phyloP scores from a whole-genome alignment of 2,113 vertebrate species.

The Eira barbara region DNA sequence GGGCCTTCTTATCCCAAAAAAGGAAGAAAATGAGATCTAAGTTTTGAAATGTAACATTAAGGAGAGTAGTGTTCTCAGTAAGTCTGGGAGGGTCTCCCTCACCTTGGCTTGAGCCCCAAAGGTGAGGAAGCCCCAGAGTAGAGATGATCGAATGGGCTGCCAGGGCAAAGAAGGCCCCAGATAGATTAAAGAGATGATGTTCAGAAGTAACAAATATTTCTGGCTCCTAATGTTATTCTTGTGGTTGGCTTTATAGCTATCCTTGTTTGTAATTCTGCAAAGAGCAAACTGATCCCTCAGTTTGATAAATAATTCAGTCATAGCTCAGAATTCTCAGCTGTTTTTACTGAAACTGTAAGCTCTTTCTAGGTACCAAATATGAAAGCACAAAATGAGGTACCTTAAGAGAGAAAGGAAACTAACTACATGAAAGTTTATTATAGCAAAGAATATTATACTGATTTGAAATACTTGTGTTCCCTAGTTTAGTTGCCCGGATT shows the following conservation, averaged over 20 bases:
- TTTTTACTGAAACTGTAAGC: background rate
- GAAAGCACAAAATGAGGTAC: background rate
- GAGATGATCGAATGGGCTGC: background rate
- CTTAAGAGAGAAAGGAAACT: background rate
- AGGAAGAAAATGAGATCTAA: background rate
- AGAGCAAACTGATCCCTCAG: background rate
- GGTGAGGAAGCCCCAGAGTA: background rate
- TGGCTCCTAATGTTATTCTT: background rate
- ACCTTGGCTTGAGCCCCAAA: rapidly evolving
- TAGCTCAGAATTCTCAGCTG: background rate
- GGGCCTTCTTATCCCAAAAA: background rate
- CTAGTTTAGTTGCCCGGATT: background rate
- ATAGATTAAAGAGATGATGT: background rate
- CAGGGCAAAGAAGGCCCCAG: background rate
- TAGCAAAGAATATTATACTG: background rate
- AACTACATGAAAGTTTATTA: background rate
- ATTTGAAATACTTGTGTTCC: background rate
- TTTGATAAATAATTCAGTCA: background rate
- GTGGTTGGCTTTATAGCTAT: background rate
- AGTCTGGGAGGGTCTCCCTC: background rate
- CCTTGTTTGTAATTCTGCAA: background rate
- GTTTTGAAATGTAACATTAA: background rate
- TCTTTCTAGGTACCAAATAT: background rate
- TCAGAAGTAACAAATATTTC: background rate
- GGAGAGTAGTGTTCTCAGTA: background rate